A percentile compares a stretch with the other conserved stretches of the same genome.
These are phyloP conservation scores for Elysia crispata DNA, from an alignment of 2,888 invertebrate genomes.

Conservation along the genomic window DNA sequence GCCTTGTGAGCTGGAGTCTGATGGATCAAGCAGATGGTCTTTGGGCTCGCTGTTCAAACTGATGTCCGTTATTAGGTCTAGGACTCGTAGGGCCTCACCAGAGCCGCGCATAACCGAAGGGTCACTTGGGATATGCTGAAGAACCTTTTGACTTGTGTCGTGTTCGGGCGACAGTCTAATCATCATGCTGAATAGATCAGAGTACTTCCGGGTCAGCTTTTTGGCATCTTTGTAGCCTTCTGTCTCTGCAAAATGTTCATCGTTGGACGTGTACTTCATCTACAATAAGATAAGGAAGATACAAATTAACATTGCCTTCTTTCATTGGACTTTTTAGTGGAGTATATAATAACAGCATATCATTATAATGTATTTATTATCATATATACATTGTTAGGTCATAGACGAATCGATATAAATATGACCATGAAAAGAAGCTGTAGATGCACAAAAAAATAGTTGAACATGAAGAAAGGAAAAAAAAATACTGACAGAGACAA, in stretches of 20 bases:
- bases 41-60: slow-evolving; percentile 63
- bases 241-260: slow-evolving; percentile 57
- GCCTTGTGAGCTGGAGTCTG: slow-evolving; percentile 60
- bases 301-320: background rate
- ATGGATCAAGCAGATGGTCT: slow-evolving; percentile 60
- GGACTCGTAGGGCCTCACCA: slow-evolving; percentile 60
- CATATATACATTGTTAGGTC: too few relatives aligned
- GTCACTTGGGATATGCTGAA: slow-evolving; percentile 66
- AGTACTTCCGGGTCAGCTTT: slow-evolving; percentile 64
- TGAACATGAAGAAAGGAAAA: too few relatives aligned
- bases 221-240: slow-evolving; percentile 63
- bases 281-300: background rate
- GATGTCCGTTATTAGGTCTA: slow-evolving; percentile 69
- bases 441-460: too few relatives aligned
- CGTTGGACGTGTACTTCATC: slow-evolving; percentile 42
- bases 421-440: too few relatives aligned
- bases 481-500: too few relatives aligned
- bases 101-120: slow-evolving; percentile 53
- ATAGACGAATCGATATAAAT: too few relatives aligned
- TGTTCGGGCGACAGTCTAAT: slow-evolving; percentile 68
- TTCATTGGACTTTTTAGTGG: background rate
- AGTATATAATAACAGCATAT: background rate
- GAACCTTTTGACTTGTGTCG: slow-evolving; percentile 63
- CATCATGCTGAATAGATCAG: slow-evolving; percentile 59
- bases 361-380: background rate